Evolutionary conservation across 2,113 vertebrate genomes (phyloP), one percentile per base, ranked within the genome.

Genomic region (Elanoides forficatus): DNA sequence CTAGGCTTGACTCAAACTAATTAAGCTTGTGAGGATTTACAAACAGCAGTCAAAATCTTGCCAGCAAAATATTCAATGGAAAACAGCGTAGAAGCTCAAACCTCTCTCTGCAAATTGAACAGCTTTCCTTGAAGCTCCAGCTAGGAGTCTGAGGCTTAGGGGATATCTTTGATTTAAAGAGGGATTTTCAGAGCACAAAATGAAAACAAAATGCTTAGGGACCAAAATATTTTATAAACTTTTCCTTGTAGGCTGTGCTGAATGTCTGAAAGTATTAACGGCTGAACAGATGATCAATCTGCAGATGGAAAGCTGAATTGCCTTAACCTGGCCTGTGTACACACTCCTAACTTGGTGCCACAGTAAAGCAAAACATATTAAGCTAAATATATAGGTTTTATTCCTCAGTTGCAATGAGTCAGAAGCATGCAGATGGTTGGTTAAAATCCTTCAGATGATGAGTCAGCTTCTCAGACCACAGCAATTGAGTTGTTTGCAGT

Each of bases 1-100:
- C 50, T 88, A 83, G 55, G 50, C 59, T 94, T 96, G 75, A 66
- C 72, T 96, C 75, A 76, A 92, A 78, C 75, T 94, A 95, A 93
- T 95, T 81, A 95, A 93, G 40, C 85, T 96, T 92, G 81, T 76
- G 79, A 93, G 90, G 85, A 90, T 95, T 96, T 95, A 93, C 81
- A 85, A 91, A 90, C 62, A 86, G 59, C 70, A 80, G 48, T 91
- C 85, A 95, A 93, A 94, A 81, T 86, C 55, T 88, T 88, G 59
- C 79, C 42, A 70, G 71, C 13, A 90, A 94, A 86, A 88, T 93
- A 90, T 92, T 96, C 45, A 80, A 2, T 68, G 74, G 45, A 48
- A 86, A 79, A 85, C 20, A 80, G 36, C 15, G 67, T 38, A 81
- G 75, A 88, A 90, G 32, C 92, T 78, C 50, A 90, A 50, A 67